phyloP scores from a whole-genome alignment of 2,113 vertebrate species.

The Cottus gobio region DNA sequence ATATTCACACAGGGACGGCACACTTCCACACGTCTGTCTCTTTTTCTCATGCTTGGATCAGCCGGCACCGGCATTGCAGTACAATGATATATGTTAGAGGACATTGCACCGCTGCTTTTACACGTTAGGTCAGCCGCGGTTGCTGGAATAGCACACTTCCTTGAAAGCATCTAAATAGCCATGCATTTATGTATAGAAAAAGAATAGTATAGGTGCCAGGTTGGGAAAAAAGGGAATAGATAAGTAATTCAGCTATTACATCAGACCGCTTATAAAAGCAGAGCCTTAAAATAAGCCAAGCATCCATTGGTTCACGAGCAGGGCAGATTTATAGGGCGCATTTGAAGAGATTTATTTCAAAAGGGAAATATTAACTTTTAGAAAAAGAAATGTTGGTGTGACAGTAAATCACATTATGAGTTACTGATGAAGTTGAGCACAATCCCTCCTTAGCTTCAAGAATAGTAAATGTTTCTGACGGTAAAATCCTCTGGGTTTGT shows the following conservation, averaged over 20 bases:
- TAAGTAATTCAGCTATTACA: slow-evolving; percentile 45
- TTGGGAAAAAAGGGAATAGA: neutral
- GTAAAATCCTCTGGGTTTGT: slow-evolving; percentile 8
- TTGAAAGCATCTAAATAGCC: slow-evolving; percentile 46
- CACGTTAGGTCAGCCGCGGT: slow-evolving; percentile 30
- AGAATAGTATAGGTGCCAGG: slow-evolving; percentile 1
- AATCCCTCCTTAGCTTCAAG: slow-evolving; percentile 1
- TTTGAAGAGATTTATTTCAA: slow-evolving; percentile 37
- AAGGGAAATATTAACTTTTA: slow-evolving; percentile 29
- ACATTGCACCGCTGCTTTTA: slow-evolving; percentile 22
- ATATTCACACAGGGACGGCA: slow-evolving; percentile 32
- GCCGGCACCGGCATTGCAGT: neutral
- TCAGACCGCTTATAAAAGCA: slow-evolving; percentile 39
- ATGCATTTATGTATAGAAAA: slow-evolving; percentile 34
- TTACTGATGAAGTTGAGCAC: slow-evolving; percentile 12
- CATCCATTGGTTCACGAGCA: slow-evolving; percentile 39
- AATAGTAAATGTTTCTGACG: neutral
- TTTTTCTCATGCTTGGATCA: slow-evolving; percentile 16
- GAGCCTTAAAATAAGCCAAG: slow-evolving; percentile 36
- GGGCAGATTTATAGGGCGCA: slow-evolving; percentile 16
- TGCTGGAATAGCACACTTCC: slow-evolving; percentile 8
- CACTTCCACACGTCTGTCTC: slow-evolving; percentile 28
- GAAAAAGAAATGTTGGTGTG: neutral
- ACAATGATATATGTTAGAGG: slow-evolving; percentile 10
- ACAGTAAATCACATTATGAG: slow-evolving; percentile 38